Evolutionary conservation across 2,113 vertebrate genomes (phyloP).

Genomic region (Oryzias celebensis): DNA sequence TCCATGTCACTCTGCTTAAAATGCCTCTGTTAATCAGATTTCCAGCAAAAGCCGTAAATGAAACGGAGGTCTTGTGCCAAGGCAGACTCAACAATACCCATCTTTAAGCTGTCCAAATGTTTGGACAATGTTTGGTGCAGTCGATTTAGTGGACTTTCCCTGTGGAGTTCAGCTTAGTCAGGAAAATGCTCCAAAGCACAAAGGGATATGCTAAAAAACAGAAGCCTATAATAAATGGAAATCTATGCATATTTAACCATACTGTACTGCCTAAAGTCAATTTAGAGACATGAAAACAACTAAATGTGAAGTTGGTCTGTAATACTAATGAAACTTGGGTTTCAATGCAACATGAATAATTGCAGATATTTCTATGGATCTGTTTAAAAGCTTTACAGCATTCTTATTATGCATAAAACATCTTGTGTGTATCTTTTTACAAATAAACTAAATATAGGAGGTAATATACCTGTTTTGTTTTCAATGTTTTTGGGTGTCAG

Average conservation of each 20-base stretch:
- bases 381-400: too few species aligned
- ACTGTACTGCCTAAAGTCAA: too few species aligned
- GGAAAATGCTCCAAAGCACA: background rate
- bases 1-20: conserved; percentile 75
- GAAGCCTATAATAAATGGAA: background rate
- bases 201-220: background rate
- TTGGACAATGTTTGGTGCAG: conserved; percentile 13
- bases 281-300: too few species aligned
- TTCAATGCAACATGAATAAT: too few species aligned
- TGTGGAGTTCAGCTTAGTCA: conserved; percentile 3
- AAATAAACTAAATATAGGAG: too few species aligned
- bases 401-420: too few species aligned
- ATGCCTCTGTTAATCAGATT: conserved; percentile 79
- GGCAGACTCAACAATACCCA: conserved; percentile 38
- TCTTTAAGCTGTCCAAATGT: conserved; percentile 18
- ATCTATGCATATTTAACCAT: background rate
- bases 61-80: conserved; percentile 65
- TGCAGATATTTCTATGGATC: too few species aligned
- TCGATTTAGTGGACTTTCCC: conserved; percentile 5
- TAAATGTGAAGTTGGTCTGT: too few species aligned
- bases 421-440: too few species aligned
- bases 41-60: conserved; percentile 76
- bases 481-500: too few species aligned
- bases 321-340: too few species aligned
- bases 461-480: too few species aligned